Conservation (phyloP, 1,140 invertebrate genomes). For the Apis laboriosa region DNA sequence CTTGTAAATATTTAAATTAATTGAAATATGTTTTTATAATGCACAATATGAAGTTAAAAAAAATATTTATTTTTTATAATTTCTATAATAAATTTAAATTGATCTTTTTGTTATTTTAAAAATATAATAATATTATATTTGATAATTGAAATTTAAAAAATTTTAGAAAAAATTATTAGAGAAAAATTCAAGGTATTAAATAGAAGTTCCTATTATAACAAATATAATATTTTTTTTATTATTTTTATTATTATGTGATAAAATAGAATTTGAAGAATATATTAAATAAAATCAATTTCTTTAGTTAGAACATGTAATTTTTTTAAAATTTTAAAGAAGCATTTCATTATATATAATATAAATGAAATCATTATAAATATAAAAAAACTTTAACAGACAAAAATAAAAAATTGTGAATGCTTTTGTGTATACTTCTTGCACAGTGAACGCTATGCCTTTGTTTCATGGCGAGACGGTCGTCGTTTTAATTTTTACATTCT, state of each 20-base stretch:
- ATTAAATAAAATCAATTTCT: background rate
- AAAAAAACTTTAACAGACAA: background rate
- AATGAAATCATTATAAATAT: background rate
- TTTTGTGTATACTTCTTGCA: conserved; percentile 17
- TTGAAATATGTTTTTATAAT: background rate
- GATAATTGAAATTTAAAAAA: no score
- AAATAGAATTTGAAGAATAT: no score
- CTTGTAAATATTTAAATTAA: background rate
- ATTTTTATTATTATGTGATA: no score
- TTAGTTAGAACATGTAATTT: background rate
- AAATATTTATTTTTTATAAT: background rate
- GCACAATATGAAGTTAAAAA: no score
- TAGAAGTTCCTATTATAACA: no score
- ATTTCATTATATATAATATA: background rate
- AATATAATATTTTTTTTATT: no score
- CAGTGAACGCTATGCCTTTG: conserved; percentile 20
- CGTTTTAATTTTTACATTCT: conserved; percentile 34
- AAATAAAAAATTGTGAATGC: background rate
- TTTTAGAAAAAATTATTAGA: no score
- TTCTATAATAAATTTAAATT: background rate
- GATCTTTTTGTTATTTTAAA: no score
- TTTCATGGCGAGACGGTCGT: conserved; percentile 21
- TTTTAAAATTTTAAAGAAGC: background rate
- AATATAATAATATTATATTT: no score
- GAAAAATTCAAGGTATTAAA: no score